Evolutionary conservation across 2,797 vertebrate genomes (phyloP).

Genomic region (Chiloscyllium punctatum): DNA sequence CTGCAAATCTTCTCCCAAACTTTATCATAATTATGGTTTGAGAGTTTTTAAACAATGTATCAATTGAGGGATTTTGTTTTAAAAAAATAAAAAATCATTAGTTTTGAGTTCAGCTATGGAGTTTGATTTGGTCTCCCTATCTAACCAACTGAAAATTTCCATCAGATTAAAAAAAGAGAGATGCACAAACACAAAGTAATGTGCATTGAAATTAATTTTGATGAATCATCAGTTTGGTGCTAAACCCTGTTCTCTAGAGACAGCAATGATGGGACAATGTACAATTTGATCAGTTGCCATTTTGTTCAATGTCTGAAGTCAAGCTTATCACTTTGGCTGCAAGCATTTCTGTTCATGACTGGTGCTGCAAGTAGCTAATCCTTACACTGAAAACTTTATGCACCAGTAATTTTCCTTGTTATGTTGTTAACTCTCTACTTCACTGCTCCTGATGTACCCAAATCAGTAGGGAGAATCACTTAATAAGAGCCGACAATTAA

Average conservation of each 20-base stretch:
- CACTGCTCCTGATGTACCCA: not conserved
- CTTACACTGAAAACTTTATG: not conserved
- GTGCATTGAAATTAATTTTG: not conserved
- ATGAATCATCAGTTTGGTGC: not conserved
- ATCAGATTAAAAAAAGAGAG: not conserved
- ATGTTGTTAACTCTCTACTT: not conserved
- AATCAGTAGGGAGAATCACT: not conserved
- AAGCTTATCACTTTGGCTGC: not conserved
- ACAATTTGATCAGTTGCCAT: not conserved
- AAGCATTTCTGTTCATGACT: not conserved
- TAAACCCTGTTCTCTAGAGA: not conserved
- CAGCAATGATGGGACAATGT: not conserved
- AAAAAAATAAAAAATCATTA: not conserved
- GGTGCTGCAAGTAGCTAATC: not conserved
- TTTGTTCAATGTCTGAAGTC: not conserved
- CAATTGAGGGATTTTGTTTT: not conserved
- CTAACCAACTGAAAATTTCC: not conserved
- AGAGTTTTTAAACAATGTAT: not conserved
- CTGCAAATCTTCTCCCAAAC: too few relatives aligned
- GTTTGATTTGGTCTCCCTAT: not conserved
- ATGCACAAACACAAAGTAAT: not conserved
- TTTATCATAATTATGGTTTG: not conserved
- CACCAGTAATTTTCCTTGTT: not conserved
- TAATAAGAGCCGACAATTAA: not conserved
- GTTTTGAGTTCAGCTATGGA: not conserved